Evolutionary conservation across 2,113 vertebrate genomes (phyloP), one percentile per base, ranked within the genome.

Genomic region (Carassius auratus): DNA sequence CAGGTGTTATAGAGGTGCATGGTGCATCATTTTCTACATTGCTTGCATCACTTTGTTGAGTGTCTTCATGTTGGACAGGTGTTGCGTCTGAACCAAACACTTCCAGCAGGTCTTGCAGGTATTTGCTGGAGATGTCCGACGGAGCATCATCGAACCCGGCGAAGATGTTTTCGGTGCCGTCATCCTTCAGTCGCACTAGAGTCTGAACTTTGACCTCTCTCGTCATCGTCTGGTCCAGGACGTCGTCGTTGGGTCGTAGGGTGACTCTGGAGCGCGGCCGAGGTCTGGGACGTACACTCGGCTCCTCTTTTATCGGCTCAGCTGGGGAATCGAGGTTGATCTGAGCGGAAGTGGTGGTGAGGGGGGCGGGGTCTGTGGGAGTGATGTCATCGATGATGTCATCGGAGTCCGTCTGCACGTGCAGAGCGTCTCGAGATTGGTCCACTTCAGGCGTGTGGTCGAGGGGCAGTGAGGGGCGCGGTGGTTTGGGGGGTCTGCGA

Each of bases 211-310:
- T 94, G 80, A 92, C 92, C 84, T 95, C 95, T 90, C 87, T 94
- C 88, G 89, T 87, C 85, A 95, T 71, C 86, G 93, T 92, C 91
- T 93, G 96, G 30, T 73, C 77, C 38, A 12, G 13, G 15, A 9
- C 1, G 77, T 91, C 92, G 5, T 19, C 52, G 15, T 1, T 19
- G 79, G 89, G 88, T 45, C 52, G 90, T 0, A 95, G 89, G 83
- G 92, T 92, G 86, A 87, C 86, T 91, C 94, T 96, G 81, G 96
- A 95, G 62, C 98, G 96, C 76, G 98, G 97, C 75, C 93, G 97
- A 88, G 97, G 97, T 91, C 95, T 95, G n/a, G 97, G 98, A 52
- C 90, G 94, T 91, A 90, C 85, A 5, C 62, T 19, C 0, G 23
- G 8, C 12, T 84, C 61, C 33, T 85, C 74, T 73, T 84, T 73